These are phyloP conservation scores for rabbit (Oryctolagus cuniculus) DNA, from an alignment of 2,113 vertebrate genomes.

Conservation along the genomic window mOryCun1.1 NC_091443.1:103656001-103656500, in stretches of 20 bases:
- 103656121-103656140: neutral
- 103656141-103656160: fast-evolving
- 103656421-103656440: too few species aligned
- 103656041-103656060: neutral
- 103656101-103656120: neutral
- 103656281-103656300: too few species aligned
- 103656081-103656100: fast-evolving
- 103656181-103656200: fast-evolving
- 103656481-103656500: neutral
- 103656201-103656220: fast-evolving
- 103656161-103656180: neutral
- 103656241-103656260: neutral
- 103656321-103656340: too few species aligned
- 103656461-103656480: neutral
- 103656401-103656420: neutral
- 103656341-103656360: too few species aligned
- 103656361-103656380: neutral
- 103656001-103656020: neutral
- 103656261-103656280: too few species aligned
- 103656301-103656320: neutral
- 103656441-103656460: neutral
- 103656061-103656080: too few species aligned
- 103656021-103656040: neutral
- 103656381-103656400: neutral
- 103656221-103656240: neutral